Conservation (phyloP, 1,140 invertebrate genomes). For the Pogonomyrmex barbatus region DNA sequence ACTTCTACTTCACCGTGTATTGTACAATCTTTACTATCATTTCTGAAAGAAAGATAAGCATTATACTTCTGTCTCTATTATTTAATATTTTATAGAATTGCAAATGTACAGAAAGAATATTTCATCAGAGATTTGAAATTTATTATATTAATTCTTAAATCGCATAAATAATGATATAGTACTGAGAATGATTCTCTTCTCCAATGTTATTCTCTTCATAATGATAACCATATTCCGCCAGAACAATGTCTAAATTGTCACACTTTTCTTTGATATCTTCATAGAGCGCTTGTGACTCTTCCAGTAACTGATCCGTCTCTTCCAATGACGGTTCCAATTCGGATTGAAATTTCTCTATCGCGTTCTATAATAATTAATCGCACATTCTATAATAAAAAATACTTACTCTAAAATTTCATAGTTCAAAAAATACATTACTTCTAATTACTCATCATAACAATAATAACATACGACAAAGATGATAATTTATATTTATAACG, state of each 20-base stretch:
- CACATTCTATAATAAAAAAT: neutral
- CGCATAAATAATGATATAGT: neutral
- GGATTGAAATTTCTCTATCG: neutral
- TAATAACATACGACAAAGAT: neutral
- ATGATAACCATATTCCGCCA: slow-evolving; percentile 66
- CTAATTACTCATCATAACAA: neutral
- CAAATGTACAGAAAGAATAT: neutral
- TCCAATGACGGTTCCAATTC: slow-evolving; percentile 4
- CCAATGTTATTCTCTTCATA: neutral
- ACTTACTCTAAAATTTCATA: neutral
- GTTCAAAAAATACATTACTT: neutral
- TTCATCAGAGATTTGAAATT: neutral
- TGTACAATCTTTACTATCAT: neutral
- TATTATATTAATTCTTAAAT: neutral
- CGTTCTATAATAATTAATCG: slow-evolving; percentile 36
- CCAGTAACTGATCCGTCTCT: slow-evolving; percentile 39
- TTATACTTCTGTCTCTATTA: neutral
- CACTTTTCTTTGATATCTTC: slow-evolving; percentile 59
- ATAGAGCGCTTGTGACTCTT: slow-evolving; percentile 23
- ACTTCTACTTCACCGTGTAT: slow-evolving; percentile 14
- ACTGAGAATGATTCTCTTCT: slow-evolving; percentile 13
- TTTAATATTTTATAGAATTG: neutral
- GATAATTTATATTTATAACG: neutral
- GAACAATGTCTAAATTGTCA: slow-evolving; percentile 58
- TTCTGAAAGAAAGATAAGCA: slow-evolving; percentile 26